phyloP scores from a whole-genome alignment of 2,888 invertebrate species.

The Halictus ligatus region DNA sequence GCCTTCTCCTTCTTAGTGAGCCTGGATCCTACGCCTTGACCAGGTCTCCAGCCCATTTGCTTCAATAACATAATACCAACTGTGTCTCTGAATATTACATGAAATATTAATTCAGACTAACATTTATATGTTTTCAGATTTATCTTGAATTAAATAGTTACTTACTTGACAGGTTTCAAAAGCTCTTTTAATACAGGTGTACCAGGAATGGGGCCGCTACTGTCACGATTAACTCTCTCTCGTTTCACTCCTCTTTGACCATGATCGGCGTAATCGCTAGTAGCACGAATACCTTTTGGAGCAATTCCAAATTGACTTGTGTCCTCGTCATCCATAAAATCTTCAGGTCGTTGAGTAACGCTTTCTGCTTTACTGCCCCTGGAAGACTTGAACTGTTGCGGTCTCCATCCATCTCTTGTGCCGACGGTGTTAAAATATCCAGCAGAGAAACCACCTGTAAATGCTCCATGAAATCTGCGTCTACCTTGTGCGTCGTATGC shows the following conservation, averaged over 20 bases:
- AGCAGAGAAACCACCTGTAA: slow-evolving; percentile 99
- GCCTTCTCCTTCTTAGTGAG: slow-evolving; percentile 84
- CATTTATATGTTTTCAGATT: neutral
- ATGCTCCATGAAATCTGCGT: slow-evolving; percentile 98
- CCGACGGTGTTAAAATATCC: slow-evolving; percentile 99
- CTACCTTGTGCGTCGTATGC: slow-evolving; percentile 95
- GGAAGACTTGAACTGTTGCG: slow-evolving; percentile 95
- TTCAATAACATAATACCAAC: slow-evolving; percentile 94
- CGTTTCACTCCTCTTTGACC: slow-evolving; percentile 79
- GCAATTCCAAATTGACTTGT: slow-evolving; percentile 97
- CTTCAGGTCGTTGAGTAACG: slow-evolving; percentile 90
- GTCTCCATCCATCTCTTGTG: slow-evolving; percentile 97
- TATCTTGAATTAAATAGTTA: slow-evolving; percentile 10
- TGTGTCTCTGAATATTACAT: slow-evolving; percentile 86
- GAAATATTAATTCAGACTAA: slow-evolving; percentile 7
- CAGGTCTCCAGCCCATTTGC: slow-evolving; percentile 96
- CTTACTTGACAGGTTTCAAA: slow-evolving; percentile 86
- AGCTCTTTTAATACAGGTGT: slow-evolving; percentile 86
- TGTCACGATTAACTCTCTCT: slow-evolving; percentile 81
- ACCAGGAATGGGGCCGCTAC: slow-evolving; percentile 84
- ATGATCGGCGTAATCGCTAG: slow-evolving; percentile 89
- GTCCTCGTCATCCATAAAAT: slow-evolving; percentile 99
- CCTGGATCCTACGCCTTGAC: slow-evolving; percentile 92
- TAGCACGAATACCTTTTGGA: slow-evolving; percentile 93
- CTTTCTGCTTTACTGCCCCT: slow-evolving; percentile 88